Conservation (phyloP, 2,888 invertebrate species). For the Acrobasis suavella region DNA sequence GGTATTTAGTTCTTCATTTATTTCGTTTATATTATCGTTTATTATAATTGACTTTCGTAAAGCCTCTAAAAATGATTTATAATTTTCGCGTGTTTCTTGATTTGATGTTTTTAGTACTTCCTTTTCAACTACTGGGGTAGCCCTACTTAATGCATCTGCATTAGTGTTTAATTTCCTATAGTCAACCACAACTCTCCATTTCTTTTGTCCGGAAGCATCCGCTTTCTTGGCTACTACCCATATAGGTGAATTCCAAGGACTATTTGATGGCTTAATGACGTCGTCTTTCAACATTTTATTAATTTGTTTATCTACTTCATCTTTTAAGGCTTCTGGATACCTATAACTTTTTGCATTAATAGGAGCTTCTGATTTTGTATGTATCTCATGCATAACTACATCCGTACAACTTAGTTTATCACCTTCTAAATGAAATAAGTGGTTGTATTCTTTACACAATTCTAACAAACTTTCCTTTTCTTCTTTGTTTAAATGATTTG, state of each 20-base stretch:
- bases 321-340: constrained; percentile 22
- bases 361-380: no score
- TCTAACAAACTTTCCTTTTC: no score
- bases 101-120: neutral
- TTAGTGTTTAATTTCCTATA: constrained; percentile 23
- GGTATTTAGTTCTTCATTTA: neutral
- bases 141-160: neutral
- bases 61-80: neutral
- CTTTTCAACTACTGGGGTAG: neutral
- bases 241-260: constrained; percentile 34
- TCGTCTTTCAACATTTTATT: constrained; percentile 29
- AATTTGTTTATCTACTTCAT: constrained; percentile 32
- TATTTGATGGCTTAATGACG: constrained; percentile 33
- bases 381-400: no score
- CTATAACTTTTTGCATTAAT: no score
- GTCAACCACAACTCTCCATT: constrained; percentile 36
- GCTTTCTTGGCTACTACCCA: constrained; percentile 31
- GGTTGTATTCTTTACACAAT: no score
- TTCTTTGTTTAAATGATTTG: no score
- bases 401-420: no score
- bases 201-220: constrained; percentile 31
- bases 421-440: no score
- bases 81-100: neutral
- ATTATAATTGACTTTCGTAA: neutral
- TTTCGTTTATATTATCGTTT: neutral